These are phyloP conservation scores for Caenorhabditis latens DNA, from an alignment of 1,140 invertebrate species.

Conservation along the genomic window DNA sequence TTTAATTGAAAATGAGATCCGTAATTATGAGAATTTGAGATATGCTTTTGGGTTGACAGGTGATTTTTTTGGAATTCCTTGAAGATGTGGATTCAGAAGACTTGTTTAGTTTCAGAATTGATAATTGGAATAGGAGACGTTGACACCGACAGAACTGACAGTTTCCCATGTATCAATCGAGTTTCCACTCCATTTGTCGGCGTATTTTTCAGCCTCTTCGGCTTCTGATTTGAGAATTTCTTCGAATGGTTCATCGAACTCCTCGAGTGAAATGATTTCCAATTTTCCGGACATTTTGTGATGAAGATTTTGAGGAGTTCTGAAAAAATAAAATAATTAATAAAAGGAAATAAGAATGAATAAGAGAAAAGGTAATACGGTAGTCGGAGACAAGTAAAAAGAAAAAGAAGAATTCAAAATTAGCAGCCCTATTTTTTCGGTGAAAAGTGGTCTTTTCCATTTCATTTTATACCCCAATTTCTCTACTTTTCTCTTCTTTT, in stretches of 20 bases:
- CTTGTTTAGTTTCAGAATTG: conserved; percentile 5
- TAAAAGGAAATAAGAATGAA: neutral
- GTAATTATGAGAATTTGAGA: neutral
- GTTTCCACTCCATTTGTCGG: conserved; percentile 7
- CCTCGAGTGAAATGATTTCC: conserved; percentile 35
- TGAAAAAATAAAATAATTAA: neutral
- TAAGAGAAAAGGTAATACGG: neutral
- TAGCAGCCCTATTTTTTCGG: too few species aligned
- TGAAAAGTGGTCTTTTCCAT: neutral
- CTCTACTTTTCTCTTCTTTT: neutral
- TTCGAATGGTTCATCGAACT: conserved; percentile 47
- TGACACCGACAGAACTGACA: conserved; percentile 38
- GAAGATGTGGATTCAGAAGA: neutral
- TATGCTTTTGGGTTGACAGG: neutral
- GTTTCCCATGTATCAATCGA: conserved; percentile 39
- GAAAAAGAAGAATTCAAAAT: neutral
- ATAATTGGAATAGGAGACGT: conserved; percentile 42
- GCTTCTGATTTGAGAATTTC: conserved; percentile 55
- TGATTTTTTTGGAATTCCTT: neutral
- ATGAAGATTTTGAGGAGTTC: neutral
- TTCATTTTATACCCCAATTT: conserved; percentile 37
- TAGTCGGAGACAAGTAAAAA: neutral
- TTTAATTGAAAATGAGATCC: conserved; percentile 5
- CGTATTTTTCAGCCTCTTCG: conserved; percentile 56
- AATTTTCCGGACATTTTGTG: conserved; percentile 39